A percentile compares a stretch with the other conserved stretches of the same genome.
phyloP scores from a whole-genome alignment of 2,113 vertebrate species.

The Amia ocellicauda region DNA sequence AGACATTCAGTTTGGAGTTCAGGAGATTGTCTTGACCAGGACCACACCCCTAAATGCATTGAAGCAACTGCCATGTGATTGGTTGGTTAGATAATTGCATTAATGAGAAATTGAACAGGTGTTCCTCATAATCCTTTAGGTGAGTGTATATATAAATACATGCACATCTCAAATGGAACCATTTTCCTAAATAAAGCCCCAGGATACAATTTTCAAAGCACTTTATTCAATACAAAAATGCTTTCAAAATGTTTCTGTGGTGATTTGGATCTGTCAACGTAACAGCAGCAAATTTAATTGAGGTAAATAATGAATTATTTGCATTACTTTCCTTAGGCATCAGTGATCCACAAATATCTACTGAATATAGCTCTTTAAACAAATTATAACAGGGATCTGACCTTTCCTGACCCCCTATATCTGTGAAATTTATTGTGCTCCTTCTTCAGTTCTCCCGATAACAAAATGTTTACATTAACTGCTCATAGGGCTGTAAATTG shows the following conservation, averaged over 20 bases:
- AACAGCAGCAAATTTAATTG: slow-evolving; percentile 68
- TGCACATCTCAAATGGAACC: slow-evolving; percentile 61
- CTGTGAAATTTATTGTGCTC: slow-evolving; percentile 57
- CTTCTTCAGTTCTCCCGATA: slow-evolving; percentile 40
- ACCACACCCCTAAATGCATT: no score
- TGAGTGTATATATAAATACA: no score
- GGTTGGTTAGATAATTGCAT: no score
- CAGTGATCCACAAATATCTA: slow-evolving; percentile 61
- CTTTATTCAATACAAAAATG: slow-evolving; percentile 77
- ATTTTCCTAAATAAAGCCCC: slow-evolving; percentile 70
- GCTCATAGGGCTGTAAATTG: slow-evolving; percentile 50
- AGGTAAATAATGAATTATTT: slow-evolving; percentile 75
- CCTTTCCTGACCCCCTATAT: slow-evolving; percentile 56
- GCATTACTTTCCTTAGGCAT: slow-evolving; percentile 68
- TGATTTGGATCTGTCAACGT: slow-evolving; percentile 67
- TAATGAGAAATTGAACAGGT: no score
- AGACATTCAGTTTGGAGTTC: no score
- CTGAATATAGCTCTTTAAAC: slow-evolving; percentile 71
- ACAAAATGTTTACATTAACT: slow-evolving; percentile 42
- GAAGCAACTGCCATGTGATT: no score
- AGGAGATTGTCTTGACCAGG: no score
- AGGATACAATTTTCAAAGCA: slow-evolving; percentile 67
- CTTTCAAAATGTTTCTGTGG: slow-evolving; percentile 65
- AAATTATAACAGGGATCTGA: slow-evolving; percentile 79
- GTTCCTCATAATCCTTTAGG: no score